Percentiles rank a stretch among this genome's conserved stretches.
Evolutionary conservation across 2,888 invertebrate species (phyloP).

Genomic region (Phaedon cochleariae): DNA sequence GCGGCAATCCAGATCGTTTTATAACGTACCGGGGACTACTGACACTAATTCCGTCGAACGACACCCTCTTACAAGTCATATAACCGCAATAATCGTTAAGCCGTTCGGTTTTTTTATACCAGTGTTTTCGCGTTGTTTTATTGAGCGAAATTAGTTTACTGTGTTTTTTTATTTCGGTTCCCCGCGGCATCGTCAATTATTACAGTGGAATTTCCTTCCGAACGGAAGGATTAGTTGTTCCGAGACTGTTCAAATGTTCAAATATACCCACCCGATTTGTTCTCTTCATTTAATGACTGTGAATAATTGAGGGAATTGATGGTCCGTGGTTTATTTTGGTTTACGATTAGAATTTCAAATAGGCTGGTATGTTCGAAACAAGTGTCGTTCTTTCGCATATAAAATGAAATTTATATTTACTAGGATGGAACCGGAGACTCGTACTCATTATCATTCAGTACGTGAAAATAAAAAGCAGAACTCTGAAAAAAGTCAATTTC

Average conservation of each 20-base stretch:
- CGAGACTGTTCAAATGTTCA: not conserved
- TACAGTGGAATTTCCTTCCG: not conserved
- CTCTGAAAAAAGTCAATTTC: too few relatives aligned
- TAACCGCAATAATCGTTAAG: conserved; percentile 19
- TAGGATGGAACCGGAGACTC: too few relatives aligned
- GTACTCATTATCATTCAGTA: too few relatives aligned
- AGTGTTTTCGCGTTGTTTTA: not conserved
- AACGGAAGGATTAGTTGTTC: not conserved
- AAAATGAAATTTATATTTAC: too few relatives aligned
- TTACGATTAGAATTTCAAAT: not conserved
- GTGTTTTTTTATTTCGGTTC: not conserved
- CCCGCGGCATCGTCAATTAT: not conserved
- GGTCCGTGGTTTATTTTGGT: not conserved
- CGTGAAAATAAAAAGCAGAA: too few relatives aligned
- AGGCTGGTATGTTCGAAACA: too few relatives aligned
- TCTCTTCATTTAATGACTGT: not conserved
- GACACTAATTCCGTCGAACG: conserved; percentile 45
- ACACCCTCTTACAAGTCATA: conserved; percentile 36
- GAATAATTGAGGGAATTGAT: not conserved
- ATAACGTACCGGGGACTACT: conserved; percentile 47
- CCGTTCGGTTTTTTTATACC: not conserved
- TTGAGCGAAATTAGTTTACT: not conserved
- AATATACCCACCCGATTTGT: not conserved
- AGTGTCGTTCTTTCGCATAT: too few relatives aligned
- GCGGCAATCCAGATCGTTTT: conserved; percentile 50